Base-by-base conservation (phyloP, 2,113 vertebrate species). In the Halcyon senegalensis region DNA sequence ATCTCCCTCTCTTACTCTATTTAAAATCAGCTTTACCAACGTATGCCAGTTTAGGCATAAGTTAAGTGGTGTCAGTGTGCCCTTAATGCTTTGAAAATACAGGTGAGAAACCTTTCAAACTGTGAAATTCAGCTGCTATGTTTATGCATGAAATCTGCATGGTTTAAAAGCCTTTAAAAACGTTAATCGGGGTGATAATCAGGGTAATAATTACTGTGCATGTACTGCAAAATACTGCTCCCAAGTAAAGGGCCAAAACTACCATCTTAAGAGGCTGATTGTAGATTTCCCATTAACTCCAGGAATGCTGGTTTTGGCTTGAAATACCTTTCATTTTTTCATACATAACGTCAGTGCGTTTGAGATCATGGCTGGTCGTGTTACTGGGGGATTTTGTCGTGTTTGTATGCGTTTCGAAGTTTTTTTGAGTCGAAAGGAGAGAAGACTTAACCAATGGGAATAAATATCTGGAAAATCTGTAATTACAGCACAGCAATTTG, bases 71-170 rank as follows among this genome's bases (percentile, higher is more conserved):
- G 35, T 82, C 64, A 75, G 13, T 63, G 44, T 94, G 87, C n/a
- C 50, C 58, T 92, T 92, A 86, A 58, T 80, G 55, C 21, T 2
- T 64, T 95, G 75, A 91, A 95, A 86, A 21, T 46, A 63, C 59
- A 89, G 75, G 72, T 90, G 94, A 95, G 86, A 91, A 90, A 51
- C 31, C 53, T 75, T 55, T 69, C 60, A 87, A 96, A 93, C 55
- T 37, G 16, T 90, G 73, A 84, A 74, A 66, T 79, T 94, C 39
- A 50, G 46, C 75, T 94, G 23, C 80, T 73, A 2, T 69, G 69
- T 88, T 91, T 89, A 60, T 87, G 84, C 93, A 92, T 94, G 87
- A 92, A 87, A 90, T 81, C 75, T 97, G 82, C 87, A 93, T 96
- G 90, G 60, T 87, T 79, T 67, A 66, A 95, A 94, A 79, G 80